Evolutionary conservation across 2,113 vertebrate genomes (phyloP).

Genomic region (Lophius piscatorius): DNA sequence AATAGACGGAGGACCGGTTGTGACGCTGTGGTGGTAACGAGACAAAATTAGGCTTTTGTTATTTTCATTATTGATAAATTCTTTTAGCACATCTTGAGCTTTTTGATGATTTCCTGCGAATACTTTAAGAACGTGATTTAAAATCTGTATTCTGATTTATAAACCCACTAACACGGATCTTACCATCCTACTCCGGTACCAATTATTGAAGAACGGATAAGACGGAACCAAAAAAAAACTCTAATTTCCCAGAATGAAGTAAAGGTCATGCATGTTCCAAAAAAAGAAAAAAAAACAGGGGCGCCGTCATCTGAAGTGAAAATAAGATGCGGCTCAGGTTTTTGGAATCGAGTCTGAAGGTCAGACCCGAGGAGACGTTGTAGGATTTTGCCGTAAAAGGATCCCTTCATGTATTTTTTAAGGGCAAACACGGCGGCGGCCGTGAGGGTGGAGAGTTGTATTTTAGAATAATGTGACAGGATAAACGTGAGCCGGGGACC

Average conservation of each 20-base stretch:
- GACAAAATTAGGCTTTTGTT: too few species aligned
- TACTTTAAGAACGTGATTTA: too few species aligned
- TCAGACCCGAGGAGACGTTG: conserved; percentile 51
- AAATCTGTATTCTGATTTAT: too few species aligned
- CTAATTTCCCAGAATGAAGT: conserved; percentile 1
- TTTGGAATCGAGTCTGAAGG: conserved; percentile 46
- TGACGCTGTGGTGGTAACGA: too few species aligned
- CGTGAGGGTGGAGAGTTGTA: conserved; percentile 32
- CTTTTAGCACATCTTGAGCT: too few species aligned
- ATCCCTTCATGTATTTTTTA: conserved; percentile 56
- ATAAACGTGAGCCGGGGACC: conserved; percentile 23
- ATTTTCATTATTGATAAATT: too few species aligned
- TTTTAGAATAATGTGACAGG: conserved; percentile 64
- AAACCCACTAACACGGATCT: too few species aligned
- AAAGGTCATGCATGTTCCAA: conserved; percentile 20
- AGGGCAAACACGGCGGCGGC: conserved; percentile 47
- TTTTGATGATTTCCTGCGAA: too few species aligned
- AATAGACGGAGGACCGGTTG: too few species aligned
- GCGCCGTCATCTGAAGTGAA: conserved; percentile 10
- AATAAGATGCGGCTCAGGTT: conserved; percentile 17
- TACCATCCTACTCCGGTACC: too few species aligned
- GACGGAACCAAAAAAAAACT: too few species aligned
- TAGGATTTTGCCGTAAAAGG: conserved; percentile 51
- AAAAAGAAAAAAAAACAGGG: neutral
- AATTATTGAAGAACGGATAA: too few species aligned